A percentile compares a stretch with the other conserved stretches of the same genome.
These are phyloP conservation scores for Phoxinus dragarum DNA, from an alignment of 2,797 vertebrate species.

Conservation along the genomic window DNA sequence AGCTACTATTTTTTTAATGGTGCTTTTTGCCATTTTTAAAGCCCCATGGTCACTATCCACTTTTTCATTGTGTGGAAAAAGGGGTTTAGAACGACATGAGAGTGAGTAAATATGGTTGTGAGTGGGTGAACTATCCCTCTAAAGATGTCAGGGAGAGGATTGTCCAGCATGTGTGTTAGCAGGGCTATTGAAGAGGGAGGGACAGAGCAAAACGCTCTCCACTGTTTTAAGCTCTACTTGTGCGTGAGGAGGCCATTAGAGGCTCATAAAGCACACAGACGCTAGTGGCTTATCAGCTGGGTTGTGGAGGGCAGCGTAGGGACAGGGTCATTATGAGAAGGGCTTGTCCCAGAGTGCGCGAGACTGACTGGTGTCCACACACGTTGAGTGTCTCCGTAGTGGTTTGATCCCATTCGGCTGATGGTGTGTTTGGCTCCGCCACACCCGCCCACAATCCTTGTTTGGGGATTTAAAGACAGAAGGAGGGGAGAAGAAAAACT, in stretches of 20 bases:
- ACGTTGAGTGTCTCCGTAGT: constrained; percentile 12
- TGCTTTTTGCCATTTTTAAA: not conserved
- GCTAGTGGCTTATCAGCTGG: constrained; percentile 29
- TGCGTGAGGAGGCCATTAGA: constrained; percentile 44
- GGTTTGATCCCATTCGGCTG: constrained; percentile 21
- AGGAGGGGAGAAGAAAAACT: constrained; percentile 18
- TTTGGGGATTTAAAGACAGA: constrained; percentile 30
- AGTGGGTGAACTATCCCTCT: constrained; percentile 8
- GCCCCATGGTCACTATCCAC: not conserved
- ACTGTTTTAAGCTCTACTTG: constrained; percentile 39
- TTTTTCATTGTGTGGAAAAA: not conserved
- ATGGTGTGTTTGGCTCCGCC: constrained; percentile 16
- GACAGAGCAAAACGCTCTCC: not conserved
- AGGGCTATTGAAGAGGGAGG: constrained; percentile 1
- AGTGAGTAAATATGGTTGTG: constrained; percentile 20
- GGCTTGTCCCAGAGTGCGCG: not conserved
- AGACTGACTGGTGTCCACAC: constrained; percentile 24
- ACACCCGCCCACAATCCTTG: constrained; percentile 12
- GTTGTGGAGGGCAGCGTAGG: not conserved
- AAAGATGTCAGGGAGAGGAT: constrained; percentile 27
- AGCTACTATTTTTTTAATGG: not conserved
- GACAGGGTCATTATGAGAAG: constrained; percentile 23
- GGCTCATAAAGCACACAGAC: constrained; percentile 18
- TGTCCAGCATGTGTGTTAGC: constrained; percentile 34
- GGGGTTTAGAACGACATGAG: not conserved